Evolutionary conservation across 2,113 vertebrate genomes (phyloP).

Genomic region (Gnathonemus echidnorhynchus): DNA sequence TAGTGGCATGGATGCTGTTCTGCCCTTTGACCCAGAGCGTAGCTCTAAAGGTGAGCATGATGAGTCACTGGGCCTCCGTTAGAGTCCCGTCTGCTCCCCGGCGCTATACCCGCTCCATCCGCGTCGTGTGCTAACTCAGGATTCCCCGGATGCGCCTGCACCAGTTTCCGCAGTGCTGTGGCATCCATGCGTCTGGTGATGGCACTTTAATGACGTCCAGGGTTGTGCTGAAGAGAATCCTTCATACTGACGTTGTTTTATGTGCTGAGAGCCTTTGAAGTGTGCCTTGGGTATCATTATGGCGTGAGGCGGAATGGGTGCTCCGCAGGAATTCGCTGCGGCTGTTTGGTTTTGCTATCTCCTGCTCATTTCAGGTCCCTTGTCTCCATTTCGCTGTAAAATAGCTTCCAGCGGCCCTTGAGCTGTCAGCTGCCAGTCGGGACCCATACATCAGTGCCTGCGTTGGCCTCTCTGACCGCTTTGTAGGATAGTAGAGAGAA

Average conservation of each 20-base stretch:
- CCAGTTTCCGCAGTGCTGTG: not conserved
- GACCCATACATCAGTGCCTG: not conserved
- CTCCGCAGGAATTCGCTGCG: constrained; percentile 17
- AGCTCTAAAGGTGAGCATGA: not conserved
- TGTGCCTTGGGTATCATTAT: constrained; percentile 27
- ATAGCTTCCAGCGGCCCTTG: not conserved
- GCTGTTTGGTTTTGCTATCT: not conserved
- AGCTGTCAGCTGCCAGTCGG: constrained; percentile 4
- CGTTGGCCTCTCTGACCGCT: not conserved
- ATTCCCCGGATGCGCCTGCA: not conserved
- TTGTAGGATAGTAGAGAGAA: not conserved
- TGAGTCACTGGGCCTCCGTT: not conserved
- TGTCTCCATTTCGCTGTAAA: not conserved
- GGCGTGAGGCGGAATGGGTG: constrained; percentile 25
- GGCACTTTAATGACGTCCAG: constrained; percentile 27
- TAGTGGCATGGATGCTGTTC: constrained; percentile 20
- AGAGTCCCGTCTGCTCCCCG: not conserved
- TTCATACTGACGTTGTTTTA: constrained; percentile 24
- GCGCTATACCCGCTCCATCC: not conserved
- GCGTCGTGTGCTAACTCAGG: no score
- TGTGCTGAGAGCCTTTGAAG: constrained; percentile 12
- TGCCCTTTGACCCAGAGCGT: not conserved
- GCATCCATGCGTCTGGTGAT: constrained; percentile 23
- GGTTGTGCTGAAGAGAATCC: constrained; percentile 20
- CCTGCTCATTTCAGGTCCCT: not conserved